Conservation (phyloP, 2,888 invertebrate genomes). For the Pseudococcus longispinus region DNA sequence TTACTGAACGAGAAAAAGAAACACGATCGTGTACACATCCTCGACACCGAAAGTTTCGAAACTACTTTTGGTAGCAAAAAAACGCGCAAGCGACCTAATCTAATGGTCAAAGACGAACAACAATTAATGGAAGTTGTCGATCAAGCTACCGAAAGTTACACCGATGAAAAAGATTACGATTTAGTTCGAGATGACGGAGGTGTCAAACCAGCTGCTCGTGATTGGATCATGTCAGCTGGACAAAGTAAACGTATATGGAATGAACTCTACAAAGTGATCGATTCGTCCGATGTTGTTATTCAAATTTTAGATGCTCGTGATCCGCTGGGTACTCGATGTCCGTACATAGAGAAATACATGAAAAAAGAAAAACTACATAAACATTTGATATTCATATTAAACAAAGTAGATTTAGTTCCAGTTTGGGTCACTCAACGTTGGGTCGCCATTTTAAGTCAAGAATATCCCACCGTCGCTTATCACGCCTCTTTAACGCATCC, state of each 20-base stretch:
- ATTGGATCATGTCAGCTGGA: conserved; percentile 95
- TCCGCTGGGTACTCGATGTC: conserved; percentile 94
- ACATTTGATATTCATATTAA: conserved; percentile 94
- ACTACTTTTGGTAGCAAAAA: conserved; percentile 95
- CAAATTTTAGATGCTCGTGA: conserved; percentile 97
- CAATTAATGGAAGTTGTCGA: conserved; percentile 78
- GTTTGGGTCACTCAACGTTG: conserved; percentile 98
- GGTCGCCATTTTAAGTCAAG: conserved; percentile 91
- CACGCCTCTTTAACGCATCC: conserved; percentile 98
- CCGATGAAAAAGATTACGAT: conserved; percentile 77
- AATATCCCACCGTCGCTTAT: conserved; percentile 97
- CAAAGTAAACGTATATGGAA: conserved; percentile 98
- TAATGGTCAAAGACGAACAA: conserved; percentile 77
- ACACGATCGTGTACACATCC: conserved; percentile 87
- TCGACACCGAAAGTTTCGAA: conserved; percentile 94
- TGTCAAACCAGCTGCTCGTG: conserved; percentile 79
- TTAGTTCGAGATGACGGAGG: conserved; percentile 79
- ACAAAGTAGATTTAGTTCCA: conserved; percentile 96
- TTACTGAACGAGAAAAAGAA: conserved; percentile 91
- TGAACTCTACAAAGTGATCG: conserved; percentile 97
- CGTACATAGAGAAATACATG: conserved; percentile 89
- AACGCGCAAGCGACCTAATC: conserved; percentile 86
- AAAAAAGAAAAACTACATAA: conserved; percentile 96
- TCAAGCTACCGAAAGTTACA: conserved; percentile 77
- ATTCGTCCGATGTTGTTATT: conserved; percentile 95